These are phyloP conservation scores for Drosophila kohkoa DNA, from an alignment of 1,140 invertebrate genomes.

Conservation along the genomic window DNA sequence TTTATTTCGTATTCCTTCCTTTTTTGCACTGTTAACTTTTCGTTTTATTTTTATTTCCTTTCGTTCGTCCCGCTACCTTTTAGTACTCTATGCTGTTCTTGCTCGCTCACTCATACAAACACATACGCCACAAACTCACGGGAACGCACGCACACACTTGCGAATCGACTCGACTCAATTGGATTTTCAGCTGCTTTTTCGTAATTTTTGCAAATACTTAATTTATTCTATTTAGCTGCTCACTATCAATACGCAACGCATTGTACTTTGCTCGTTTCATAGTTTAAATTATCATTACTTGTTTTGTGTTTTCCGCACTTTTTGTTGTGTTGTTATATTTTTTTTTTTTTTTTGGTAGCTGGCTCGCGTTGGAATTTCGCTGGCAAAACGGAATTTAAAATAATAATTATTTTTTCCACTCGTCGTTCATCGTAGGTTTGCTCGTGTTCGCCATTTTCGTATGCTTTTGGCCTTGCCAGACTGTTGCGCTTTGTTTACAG, in stretches of 20 bases:
- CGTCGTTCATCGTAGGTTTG: constrained; percentile 78
- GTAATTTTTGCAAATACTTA: constrained; percentile 77
- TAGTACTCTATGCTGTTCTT: constrained; percentile 29
- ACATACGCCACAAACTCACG: not conserved
- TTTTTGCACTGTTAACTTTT: constrained; percentile 47
- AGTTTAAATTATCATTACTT: constrained; percentile 21
- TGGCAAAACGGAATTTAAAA: constrained; percentile 84
- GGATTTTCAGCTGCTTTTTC: constrained; percentile 72
- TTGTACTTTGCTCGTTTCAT: constrained; percentile 68
- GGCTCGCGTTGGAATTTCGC: constrained; percentile 73
- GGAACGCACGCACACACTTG: constrained; percentile 38
- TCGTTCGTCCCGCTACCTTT: constrained; percentile 51
- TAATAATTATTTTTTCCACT: constrained; percentile 84
- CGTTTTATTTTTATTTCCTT: constrained; percentile 60
- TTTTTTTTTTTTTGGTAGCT: constrained; percentile 35
- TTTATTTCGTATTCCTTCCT: constrained; percentile 32
- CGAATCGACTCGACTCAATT: constrained; percentile 41
- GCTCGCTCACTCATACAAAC: constrained; percentile 17
- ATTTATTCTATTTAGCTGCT: constrained; percentile 69
- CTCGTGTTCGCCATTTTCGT: constrained; percentile 83
- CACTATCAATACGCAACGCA: constrained; percentile 32
- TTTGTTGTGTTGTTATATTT: constrained; percentile 20
- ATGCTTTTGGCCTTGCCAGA: constrained; percentile 53
- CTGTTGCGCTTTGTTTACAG: not conserved
- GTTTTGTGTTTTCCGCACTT: constrained; percentile 58